Conservation (phyloP, 30 jellyfish, hydroid and myxozoan genomes). For the Turritopsis dohrnii region DNA sequence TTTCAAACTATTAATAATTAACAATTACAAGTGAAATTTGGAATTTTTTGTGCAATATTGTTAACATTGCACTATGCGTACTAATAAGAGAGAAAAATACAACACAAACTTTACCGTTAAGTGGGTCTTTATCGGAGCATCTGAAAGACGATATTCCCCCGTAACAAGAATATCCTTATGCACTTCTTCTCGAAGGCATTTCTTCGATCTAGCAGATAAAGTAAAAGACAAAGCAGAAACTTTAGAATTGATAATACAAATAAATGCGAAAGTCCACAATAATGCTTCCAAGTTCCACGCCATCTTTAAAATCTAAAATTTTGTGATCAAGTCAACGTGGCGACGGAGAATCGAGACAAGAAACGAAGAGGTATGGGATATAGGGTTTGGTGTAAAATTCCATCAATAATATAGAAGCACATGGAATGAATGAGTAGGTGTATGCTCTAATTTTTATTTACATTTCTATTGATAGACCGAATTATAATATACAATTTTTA, state of each 20-base stretch:
- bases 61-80: no score
- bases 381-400: background rate
- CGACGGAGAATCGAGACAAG: background rate
- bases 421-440: no score
- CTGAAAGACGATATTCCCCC: constrained; percentile 91
- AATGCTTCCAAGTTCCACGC: constrained; percentile 19
- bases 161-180: constrained; percentile 91
- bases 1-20: no score
- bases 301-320: background rate
- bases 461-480: no score
- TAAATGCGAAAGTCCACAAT: constrained; percentile 7
- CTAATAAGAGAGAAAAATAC: background rate
- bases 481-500: no score
- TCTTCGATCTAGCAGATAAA: constrained; percentile 78
- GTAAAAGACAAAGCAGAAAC: constrained; percentile 71
- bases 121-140: constrained; percentile 95
- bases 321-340: constrained; percentile 22
- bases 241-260: constrained; percentile 19
- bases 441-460: no score
- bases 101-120: constrained; percentile 51
- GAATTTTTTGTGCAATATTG: no score
- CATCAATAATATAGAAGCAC: no score
- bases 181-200: constrained; percentile 91
- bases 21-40: no score
- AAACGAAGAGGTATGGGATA: background rate